Conservation (phyloP, 2,888 invertebrate genomes). For the Heteromyza rotundicornis region DNA sequence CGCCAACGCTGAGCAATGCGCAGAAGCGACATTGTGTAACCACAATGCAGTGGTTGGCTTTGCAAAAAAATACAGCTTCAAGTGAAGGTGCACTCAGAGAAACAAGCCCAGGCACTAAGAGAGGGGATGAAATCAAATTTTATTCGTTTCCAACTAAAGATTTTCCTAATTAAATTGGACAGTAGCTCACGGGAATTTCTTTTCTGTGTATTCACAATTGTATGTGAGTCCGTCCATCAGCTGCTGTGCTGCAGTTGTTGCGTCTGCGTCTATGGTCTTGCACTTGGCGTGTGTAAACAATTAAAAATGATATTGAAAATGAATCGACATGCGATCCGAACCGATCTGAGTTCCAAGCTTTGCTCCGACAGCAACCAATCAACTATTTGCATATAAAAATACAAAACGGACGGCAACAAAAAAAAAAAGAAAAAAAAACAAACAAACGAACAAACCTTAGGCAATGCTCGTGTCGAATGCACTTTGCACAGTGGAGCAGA, state of each 20-base stretch:
- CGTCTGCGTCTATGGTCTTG: slow-evolving; percentile 22
- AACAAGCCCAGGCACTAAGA: too few relatives aligned
- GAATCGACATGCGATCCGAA: slow-evolving; percentile 26
- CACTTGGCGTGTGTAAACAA: slow-evolving; percentile 44
- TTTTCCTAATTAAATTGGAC: too few relatives aligned
- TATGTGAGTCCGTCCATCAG: slow-evolving; percentile 33
- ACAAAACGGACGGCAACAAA: background rate
- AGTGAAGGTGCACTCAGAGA: too few relatives aligned
- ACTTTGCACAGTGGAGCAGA: slow-evolving; percentile 17
- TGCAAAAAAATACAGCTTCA: too few relatives aligned
- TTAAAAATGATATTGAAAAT: slow-evolving; percentile 48
- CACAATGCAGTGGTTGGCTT: too few relatives aligned
- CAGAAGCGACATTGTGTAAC: background rate
- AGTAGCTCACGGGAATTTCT: too few relatives aligned
- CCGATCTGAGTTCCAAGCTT: background rate
- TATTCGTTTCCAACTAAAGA: too few relatives aligned
- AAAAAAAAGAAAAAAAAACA: background rate
- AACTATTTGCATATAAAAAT: slow-evolving; percentile 8
- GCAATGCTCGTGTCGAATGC: too few relatives aligned
- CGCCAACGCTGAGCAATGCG: background rate
- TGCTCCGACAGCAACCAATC: background rate
- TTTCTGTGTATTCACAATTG: too few relatives aligned
- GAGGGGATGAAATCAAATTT: too few relatives aligned
- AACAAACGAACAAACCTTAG: too few relatives aligned
- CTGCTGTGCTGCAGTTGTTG: background rate